phyloP scores from a whole-genome alignment of 2,797 vertebrate genomes.

The Phrynocephalus guinanensis region DNA sequence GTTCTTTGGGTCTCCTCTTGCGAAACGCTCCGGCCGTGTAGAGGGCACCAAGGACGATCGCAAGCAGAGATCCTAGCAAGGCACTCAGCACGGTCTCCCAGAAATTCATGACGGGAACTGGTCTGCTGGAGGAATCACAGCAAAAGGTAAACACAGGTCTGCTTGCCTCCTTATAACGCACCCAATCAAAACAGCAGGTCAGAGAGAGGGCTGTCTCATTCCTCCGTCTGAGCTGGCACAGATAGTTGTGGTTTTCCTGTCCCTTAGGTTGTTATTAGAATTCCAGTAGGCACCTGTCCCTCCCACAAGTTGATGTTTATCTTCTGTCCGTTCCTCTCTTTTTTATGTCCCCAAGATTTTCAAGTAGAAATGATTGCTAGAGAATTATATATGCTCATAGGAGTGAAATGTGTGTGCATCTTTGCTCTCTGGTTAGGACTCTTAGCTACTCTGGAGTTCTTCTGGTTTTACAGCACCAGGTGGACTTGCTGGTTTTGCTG shows the following conservation, averaged over 20 bases:
- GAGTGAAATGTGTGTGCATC: no score
- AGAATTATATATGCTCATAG: no score
- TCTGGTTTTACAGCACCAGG: no score
- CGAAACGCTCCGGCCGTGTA: constrained; percentile 81
- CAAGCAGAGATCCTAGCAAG: constrained; percentile 56
- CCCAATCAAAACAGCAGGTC: not conserved
- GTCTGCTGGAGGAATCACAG: not conserved
- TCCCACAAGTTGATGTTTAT: not conserved
- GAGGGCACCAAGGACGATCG: constrained; percentile 73
- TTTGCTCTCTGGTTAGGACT: no score
- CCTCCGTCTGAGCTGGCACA: not conserved
- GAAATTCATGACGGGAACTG: constrained; percentile 74
- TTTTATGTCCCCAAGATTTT: not conserved
- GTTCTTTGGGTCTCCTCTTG: constrained; percentile 79
- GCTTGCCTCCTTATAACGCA: not conserved
- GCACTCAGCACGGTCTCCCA: constrained; percentile 75
- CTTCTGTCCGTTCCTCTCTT: not conserved
- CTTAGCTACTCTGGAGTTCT: no score
- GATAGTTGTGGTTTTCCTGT: constrained; percentile 24
- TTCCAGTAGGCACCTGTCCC: not conserved
- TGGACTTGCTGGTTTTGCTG: no score
- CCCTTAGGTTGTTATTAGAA: not conserved
- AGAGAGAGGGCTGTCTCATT: constrained; percentile 3
- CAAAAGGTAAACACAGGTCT: no score
- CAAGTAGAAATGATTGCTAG: not conserved